Conservation (phyloP, 2,113 vertebrate genomes). For the Spermophilus dauricus region DNA sequence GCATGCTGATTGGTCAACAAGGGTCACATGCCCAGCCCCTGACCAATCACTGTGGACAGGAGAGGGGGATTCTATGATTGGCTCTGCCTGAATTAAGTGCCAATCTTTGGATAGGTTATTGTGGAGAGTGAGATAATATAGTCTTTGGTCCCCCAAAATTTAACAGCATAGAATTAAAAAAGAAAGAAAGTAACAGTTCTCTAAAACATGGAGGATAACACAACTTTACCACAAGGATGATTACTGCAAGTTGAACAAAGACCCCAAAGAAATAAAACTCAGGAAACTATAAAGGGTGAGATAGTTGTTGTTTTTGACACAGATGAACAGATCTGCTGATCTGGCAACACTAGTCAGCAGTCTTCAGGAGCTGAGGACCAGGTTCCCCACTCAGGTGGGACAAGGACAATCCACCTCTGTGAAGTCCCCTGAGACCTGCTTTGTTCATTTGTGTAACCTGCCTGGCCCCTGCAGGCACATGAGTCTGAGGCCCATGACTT, state of each 20-base stretch:
- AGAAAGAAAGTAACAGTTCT: neutral
- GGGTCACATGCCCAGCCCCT: neutral
- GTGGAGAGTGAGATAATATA: neutral
- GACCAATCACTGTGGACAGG: neutral
- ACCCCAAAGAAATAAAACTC: neutral
- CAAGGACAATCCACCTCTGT: neutral
- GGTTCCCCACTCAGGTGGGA: neutral
- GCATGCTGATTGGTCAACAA: neutral
- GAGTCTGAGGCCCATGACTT: neutral
- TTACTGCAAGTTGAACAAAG: neutral
- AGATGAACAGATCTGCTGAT: neutral
- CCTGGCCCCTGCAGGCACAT: neutral
- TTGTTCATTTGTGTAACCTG: neutral
- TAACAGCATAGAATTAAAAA: neutral
- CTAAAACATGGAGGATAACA: neutral
- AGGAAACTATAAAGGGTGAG: neutral
- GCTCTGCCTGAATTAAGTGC: neutral
- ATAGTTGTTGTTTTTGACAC: neutral
- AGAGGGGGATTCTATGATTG: neutral
- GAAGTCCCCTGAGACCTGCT: neutral
- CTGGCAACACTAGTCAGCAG: neutral
- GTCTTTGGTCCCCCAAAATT: neutral
- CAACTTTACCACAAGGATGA: neutral
- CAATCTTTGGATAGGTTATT: neutral
- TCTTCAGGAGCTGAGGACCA: neutral